Conservation (phyloP, 2,113 vertebrate species). For the Oreochromis tanganicae region DNA sequence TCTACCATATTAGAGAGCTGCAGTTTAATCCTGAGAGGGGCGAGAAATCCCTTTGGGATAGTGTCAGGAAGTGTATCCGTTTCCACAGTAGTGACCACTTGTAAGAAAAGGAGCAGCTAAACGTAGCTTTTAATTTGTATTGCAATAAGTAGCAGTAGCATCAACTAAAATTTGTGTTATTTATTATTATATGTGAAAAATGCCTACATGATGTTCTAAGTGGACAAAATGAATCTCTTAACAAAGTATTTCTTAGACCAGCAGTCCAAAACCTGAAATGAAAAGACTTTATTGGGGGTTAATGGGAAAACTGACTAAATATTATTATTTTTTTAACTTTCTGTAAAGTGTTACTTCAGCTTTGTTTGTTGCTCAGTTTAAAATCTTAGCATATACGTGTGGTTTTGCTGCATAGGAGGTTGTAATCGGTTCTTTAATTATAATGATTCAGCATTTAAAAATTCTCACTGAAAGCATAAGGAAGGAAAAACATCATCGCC, state of each 20-base stretch:
- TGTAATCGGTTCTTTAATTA: neutral
- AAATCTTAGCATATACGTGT: neutral
- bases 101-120: neutral
- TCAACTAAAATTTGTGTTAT: neutral
- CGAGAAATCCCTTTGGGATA: neutral
- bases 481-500: neutral
- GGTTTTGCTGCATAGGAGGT: neutral
- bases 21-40: neutral
- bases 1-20: neutral
- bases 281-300: neutral
- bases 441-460: neutral
- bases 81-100: neutral
- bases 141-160: neutral
- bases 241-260: neutral
- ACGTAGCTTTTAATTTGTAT: neutral
- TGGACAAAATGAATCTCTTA: neutral
- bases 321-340: accelerated
- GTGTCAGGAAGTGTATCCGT: neutral
- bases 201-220: neutral
- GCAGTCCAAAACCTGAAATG: neutral
- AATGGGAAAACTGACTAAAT: neutral
- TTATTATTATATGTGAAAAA: neutral
- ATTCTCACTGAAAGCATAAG: neutral
- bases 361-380: neutral
- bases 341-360: neutral